Evolutionary conservation across 2,797 vertebrate species (phyloP), one percentile per base, ranked within the genome.

Genomic region (Hapalemur alaotrensis): DNA sequence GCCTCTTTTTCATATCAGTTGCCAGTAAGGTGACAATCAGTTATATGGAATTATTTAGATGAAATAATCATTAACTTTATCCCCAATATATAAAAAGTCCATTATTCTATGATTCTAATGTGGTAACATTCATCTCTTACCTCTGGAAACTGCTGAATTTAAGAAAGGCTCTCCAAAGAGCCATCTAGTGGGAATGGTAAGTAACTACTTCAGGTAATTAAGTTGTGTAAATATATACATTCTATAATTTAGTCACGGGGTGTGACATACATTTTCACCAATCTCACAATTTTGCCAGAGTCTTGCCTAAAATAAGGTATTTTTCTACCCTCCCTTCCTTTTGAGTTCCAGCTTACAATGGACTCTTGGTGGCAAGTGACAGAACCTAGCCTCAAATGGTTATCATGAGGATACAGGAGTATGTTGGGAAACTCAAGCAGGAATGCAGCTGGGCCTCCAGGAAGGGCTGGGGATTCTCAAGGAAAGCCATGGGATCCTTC

Each of bases 81-180:
- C 83, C 20, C 50, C 85, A 35, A 84, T 76, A 35, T 41, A 38
- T 20, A 35, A 52, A 52, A 87, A 85, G 13, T 35, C 32, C 30
- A 54, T 65, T 63, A 32, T 70, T 35, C 46, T 48, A 23, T 41
- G 5, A 35, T 57, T 80, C 67, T 59, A 72, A 86, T 13, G 6
- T 35, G 48, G 46, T 32, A 28, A 78, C 46, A 65, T 65, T 70
- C 38, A 35, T 76, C 72, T 89, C 13, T 67, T 7, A 82, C 46
- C n/a, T 46, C 61, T 32, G n/a, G 54, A 83, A 67, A 65, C n/a
- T 59, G 35, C 0, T 65, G 54, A 72, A 43, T 8, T 67, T 69
- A 94, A 69, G 12, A 84, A 93, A 87, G n/a, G 63, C 59, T 89
- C 78, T 86, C 22, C 41, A 48, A 95, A 94, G 32, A 75, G 32